A percentile compares a stretch with the other conserved stretches of the same genome.
Conservation (phyloP, 2,113 vertebrate species). For the Microcebus griseorufus region DNA sequence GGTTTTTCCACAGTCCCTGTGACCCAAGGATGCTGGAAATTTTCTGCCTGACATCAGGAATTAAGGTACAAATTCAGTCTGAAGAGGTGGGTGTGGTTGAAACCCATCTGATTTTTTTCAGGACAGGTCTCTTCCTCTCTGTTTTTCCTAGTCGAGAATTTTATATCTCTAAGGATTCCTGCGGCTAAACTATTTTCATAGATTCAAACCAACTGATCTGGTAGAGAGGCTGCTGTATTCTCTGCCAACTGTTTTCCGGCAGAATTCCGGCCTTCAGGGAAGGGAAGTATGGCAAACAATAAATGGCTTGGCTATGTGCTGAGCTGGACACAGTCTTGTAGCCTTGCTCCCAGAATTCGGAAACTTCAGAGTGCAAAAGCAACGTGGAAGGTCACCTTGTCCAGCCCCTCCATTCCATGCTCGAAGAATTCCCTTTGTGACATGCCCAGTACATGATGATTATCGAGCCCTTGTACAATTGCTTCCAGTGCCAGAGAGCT, state of each 20-base stretch:
- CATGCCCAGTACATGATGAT: neutral
- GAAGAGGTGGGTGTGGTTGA: neutral
- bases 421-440: constrained; percentile 26
- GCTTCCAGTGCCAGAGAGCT: constrained; percentile 19
- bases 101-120: neutral
- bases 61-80: neutral
- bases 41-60: neutral
- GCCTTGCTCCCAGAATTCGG: neutral
- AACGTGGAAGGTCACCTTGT: constrained; percentile 36
- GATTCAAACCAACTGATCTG: constrained; percentile 32
- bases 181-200: constrained; percentile 64
- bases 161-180: constrained; percentile 72
- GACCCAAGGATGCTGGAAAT: neutral
- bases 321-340: rapidly evolving
- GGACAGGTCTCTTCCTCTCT: neutral
- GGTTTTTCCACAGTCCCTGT: neutral
- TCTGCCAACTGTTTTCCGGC: constrained; percentile 44
- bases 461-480: neutral
- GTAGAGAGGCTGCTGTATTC: constrained; percentile 20
- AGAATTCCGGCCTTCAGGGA: neutral
- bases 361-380: neutral
- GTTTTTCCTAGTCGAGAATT: constrained; percentile 51
- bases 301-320: neutral
- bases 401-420: neutral
- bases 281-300: neutral